phyloP scores from a whole-genome alignment of 2,797 vertebrate species.

The Leptatherina wallacei region DNA sequence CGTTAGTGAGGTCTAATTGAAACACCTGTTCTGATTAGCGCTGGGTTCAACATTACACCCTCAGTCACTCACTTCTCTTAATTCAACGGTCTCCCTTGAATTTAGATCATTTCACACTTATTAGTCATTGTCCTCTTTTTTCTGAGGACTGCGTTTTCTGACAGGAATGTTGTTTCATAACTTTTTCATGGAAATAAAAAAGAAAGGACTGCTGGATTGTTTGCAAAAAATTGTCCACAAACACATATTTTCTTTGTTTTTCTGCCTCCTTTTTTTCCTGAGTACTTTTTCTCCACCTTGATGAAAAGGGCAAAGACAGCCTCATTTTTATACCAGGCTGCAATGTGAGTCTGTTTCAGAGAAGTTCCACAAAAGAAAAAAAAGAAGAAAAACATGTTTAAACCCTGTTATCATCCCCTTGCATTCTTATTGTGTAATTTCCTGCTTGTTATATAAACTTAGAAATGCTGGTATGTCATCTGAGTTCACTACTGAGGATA shows the following conservation, averaged over 20 bases:
- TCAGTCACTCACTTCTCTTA: not conserved
- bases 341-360: too few relatives aligned
- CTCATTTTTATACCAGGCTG: too few relatives aligned
- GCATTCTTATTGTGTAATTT: too few relatives aligned
- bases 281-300: not conserved
- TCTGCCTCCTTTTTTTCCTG: not conserved
- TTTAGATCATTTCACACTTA: not conserved
- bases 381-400: too few relatives aligned
- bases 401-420: too few relatives aligned
- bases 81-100: not conserved
- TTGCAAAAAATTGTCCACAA: not conserved
- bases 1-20: constrained; percentile 9
- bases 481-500: not conserved
- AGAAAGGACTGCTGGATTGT: not conserved
- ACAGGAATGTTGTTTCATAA: not conserved
- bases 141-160: not conserved
- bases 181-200: not conserved
- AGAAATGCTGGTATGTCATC: not conserved
- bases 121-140: not conserved
- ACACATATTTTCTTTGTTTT: not conserved
- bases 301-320: not conserved
- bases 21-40: constrained; percentile 7
- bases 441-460: too few relatives aligned
- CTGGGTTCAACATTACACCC: not conserved
- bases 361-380: too few relatives aligned